Evolutionary conservation across 2,113 vertebrate genomes (phyloP), one percentile per base, ranked within the genome.

Genomic region (Alosa alosa): DNA sequence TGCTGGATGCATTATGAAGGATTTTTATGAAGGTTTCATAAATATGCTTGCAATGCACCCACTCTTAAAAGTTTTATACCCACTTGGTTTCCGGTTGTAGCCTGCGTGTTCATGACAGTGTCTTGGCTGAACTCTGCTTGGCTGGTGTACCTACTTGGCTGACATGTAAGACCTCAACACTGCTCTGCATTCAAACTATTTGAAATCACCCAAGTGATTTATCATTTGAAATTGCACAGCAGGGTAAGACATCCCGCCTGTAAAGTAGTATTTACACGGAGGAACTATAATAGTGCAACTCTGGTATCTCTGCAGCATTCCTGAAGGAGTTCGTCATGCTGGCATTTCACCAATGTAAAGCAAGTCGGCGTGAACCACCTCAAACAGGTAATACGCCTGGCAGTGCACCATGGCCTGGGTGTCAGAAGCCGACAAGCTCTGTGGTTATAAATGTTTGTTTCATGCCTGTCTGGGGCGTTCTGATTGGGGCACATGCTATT

Each of bases 241-340:
- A 18, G 9, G 52, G 49, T 50, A 83, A 57, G n/a, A 17, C 17
- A 84, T 90, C 86, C 86, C 82, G 84, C 81, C 86, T 82, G 87
- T 84, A 84, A 86, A 89, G 87, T 87, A 81, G 84, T 90, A 85
- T 89, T 90, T 90, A 86, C 88, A 85, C 86, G 87, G 89, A 90
- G 86, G 86, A 88, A 85, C 86, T 86, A 85, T 45, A 50, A 84
- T 84, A 83, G 83, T 85, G 85, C 75, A 82, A 41, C 81, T 84
- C 86, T 90, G 89, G 86, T 84, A 88, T 84, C 55, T 75, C 88
- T 85, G 85, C 78, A 83, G 85, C 89, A 90, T 90, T 90, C 89
- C 86, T 86, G 81, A 81, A 86, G 86, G 44, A 84, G 81, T 87
- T 75, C 72, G 83, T 90, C 89, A 90, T 90, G 75, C 84, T 90